Base-by-base conservation (phyloP, 2,888 invertebrate species). In the Neuroscelio doddi region DNA sequence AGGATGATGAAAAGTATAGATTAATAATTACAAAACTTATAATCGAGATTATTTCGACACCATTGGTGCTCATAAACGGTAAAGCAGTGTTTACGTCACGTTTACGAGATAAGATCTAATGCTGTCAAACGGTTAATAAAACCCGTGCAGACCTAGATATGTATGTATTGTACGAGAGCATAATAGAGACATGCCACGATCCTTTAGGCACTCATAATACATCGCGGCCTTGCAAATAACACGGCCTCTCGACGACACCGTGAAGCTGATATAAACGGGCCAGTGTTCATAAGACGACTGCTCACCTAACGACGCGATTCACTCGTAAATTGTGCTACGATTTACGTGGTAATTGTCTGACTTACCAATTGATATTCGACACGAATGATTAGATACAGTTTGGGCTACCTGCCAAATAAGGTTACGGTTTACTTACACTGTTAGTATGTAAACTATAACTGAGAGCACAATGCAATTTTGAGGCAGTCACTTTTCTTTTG, bases 61-160 rank as follows among this genome's bases (percentile, higher is more conserved):
- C 21, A 5, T 21, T 21, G 21, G 3, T 21, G 5, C 21, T 3
- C 3, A 2, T 5, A 21, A 2, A 5, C 21, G 21, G 21, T 1
- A 17, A 17, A 38, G 64, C 59, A 64, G 56, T 72, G 71, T 73
- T 76, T 77, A 74, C 70, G 72, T 71, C 73, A 72, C 71, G 66
- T 73, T 75, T 69, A 64, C 63, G 65, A 73, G 71, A 70, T 68
- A 73, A 73, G 72, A 73, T 71, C 70, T 62, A 67, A 67, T 68
- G 66, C 69, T 70, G 72, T 76, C 73, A 77, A 76, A 76, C 73
- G 74, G 76, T 77, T 76, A 77, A 81, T 78, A 76, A 81, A 79
- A 77, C 74, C 68, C 55, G 69, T 67, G 69, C 70, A 73, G 75
- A 77, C 77, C 75, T 76, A 80, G 75, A 80, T 78, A 77, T 57